Evolutionary conservation across 2,113 vertebrate species (phyloP), one percentile per base, ranked within the genome.

Genomic region (Ptychochromis oligacanthus): DNA sequence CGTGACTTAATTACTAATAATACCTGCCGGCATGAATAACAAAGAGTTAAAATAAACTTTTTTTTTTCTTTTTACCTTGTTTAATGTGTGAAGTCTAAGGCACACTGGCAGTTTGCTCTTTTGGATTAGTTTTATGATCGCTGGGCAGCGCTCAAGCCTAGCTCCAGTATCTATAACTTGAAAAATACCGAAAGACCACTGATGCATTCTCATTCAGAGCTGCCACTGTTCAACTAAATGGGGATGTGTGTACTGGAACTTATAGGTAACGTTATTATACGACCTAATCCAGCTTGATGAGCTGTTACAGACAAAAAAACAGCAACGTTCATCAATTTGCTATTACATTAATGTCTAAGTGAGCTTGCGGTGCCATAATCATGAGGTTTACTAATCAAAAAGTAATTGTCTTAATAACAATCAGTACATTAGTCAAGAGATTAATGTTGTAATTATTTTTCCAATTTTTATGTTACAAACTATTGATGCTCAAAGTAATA

Each of bases 1-100:
- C n/a, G 28, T 31, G 2, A 76, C 76, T 81, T 82, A 8, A 86
- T 59, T 77, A 86, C 40, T 57, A 80, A 67, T 78, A 49, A 83
- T 70, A 81, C 78, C 78, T 67, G 70, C 70, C 22, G 40, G n/a
- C 28, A 26, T 72, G 18, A 76, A 80, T 49, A 14, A 76, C 43
- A 1, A 57, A 18, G 13, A 58, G 58, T 77, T 82, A 8, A 83
- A 55, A 74, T 17, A 24, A 72, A 0, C 40, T 15, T 13, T 43
- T 2, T 70, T 28, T 31, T 70, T 72, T 22, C 26, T 6, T 7
- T 72, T 26, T 24, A 22, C 28, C 0, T 59, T 72, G 59, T 55
- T 85, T 38, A 49, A 55, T 61, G 64, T 12, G 43, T 54, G 52
- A 54, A 72, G 28, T 34, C 52, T 49, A 14, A 54, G 18, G 28